Evolutionary conservation across 2,113 vertebrate species (phyloP), one percentile per base, ranked within the genome.

Genomic region (Halichoerus grypus): DNA sequence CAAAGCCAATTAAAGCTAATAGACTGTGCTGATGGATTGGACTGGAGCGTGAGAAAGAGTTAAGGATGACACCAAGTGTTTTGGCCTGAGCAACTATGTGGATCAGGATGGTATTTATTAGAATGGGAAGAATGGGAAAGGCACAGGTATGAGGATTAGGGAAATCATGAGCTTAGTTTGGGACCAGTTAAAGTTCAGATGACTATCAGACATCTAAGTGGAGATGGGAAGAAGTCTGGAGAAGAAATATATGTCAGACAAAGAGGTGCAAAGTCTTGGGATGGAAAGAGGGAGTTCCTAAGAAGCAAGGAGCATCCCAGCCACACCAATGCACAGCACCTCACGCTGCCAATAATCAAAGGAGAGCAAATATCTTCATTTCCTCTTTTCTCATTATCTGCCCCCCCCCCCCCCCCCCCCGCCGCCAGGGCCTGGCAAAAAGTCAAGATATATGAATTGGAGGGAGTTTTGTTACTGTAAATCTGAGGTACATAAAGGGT

Each of bases 211-310:
- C 19, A 51, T 76, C 22, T 57, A 81, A 87, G 12, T 55, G 36
- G 42, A 31, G 21, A 55, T 42, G 19, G 82, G 53, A 86, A 71
- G 53, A 94, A 74, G 42, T 81, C 21, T 87, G 42, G 36, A 59
- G 36, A 87, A 96, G 92, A 94, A 96, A 88, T 85, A 49, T 12
- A 80, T 59, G 31, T 71, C 28, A 69, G 93, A 84, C 69, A 89
- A 96, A 92, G 65, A 14, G 42, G 16, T 72, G 9, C 10, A 46
- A 94, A 93, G 26, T 91, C 18, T 49, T 83, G 67, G 72, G 39
- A 72, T 91, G n/a, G 31, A 89, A 96, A 88, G 16, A 4, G 2
- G 74, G 63, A 51, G 36, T 67, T 69, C 33, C 19, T 59, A 93
- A 85, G 72, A 96, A 88, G 57, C 46, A 86, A 96, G 11, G 24